Percentiles rank a stretch among this genome's conserved stretches.
phyloP scores from a whole-genome alignment of 2,888 invertebrate species.

The Malthinus flaveolus region DNA sequence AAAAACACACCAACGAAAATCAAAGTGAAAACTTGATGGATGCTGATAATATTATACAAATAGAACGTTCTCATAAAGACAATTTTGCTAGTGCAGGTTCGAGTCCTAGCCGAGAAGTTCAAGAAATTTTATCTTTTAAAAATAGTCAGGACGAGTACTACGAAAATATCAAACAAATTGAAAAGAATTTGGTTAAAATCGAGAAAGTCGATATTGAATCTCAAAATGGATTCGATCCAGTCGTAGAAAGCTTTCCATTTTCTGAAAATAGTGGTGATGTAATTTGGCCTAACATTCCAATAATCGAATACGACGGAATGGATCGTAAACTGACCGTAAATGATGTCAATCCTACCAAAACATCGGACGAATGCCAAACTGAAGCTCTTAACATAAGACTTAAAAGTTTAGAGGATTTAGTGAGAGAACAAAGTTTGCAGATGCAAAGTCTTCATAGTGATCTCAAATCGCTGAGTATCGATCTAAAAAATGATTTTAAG shows the following conservation, averaged over 20 bases:
- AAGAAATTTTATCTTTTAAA: slow-evolving; percentile 79
- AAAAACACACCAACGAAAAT: slow-evolving; percentile 33
- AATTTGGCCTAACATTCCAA: slow-evolving; percentile 55
- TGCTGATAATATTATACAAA: slow-evolving; percentile 26
- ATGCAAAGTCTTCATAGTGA: slow-evolving; percentile 47
- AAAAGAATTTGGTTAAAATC: slow-evolving; percentile 17
- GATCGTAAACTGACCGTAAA: not conserved
- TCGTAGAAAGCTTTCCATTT: slow-evolving; percentile 36
- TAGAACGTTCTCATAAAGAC: slow-evolving; percentile 39
- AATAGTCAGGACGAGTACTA: slow-evolving; percentile 53
- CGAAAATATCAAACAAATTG: slow-evolving; percentile 44
- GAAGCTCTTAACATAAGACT: slow-evolving; percentile 46
- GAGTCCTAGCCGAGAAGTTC: slow-evolving; percentile 87
- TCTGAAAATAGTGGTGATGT: slow-evolving; percentile 40
- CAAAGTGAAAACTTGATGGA: slow-evolving; percentile 45
- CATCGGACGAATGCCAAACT: slow-evolving; percentile 39
- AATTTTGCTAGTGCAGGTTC: slow-evolving; percentile 79
- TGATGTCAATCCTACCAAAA: not conserved
- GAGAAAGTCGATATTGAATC: slow-evolving; percentile 23
- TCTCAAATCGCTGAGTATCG: slow-evolving; percentile 38
- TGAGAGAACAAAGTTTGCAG: slow-evolving; percentile 47
- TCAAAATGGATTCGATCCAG: slow-evolving; percentile 35
- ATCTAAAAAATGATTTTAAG: slow-evolving; percentile 33
- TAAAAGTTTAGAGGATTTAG: slow-evolving; percentile 43
- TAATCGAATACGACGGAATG: slow-evolving; percentile 50